Evolutionary conservation across 2,888 invertebrate genomes (phyloP), one percentile per base, ranked within the genome.

Genomic region (Cloeon dipterum): DNA sequence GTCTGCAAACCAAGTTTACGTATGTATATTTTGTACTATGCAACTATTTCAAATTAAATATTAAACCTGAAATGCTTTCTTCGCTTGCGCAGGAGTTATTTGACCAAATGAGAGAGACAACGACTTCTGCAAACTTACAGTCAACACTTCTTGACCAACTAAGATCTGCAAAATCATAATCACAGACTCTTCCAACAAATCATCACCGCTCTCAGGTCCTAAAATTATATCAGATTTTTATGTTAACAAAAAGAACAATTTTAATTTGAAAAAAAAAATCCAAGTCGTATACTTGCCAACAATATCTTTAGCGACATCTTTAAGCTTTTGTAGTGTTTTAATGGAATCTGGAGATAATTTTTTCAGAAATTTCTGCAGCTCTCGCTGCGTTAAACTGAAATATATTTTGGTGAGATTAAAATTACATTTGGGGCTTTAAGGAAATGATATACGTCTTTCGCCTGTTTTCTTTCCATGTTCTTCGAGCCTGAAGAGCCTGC

Each of bases 161-260:
- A 77, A 67, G 49, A 74, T 54, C 45, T 65, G 58, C 3, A 78
- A 55, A 1, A 68, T 54, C 46, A 66, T 63, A 0, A 75, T 55
- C 1, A 68, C 52, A 1, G 73, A 65, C 52, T 74, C 73, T 46
- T 75, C 68, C 7, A 70, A 57, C 5, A 72, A 54, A 40, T 67
- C 63, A 42, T 62, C 55, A 23, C 65, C 46, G 43, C 67, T 66
- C 32, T 72, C 74, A 17, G 48, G 53, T 47, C 49, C 45, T 43
- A 20, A 3, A 34, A n/a, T 34, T 44, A 44, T 20, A 21, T n/a
- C n/a, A 19, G 20, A 33, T 20, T 3, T 10, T 16, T 2, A 11
- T 14, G 3, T 10, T 5, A 3, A 3, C n/a, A 7, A 14, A 20
- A n/a, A 10, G 3, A n/a, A 21, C n/a, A 4, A 13, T 17, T 20